phyloP scores from a whole-genome alignment of 2,888 invertebrate genomes.

The Lithosia quadra region DNA sequence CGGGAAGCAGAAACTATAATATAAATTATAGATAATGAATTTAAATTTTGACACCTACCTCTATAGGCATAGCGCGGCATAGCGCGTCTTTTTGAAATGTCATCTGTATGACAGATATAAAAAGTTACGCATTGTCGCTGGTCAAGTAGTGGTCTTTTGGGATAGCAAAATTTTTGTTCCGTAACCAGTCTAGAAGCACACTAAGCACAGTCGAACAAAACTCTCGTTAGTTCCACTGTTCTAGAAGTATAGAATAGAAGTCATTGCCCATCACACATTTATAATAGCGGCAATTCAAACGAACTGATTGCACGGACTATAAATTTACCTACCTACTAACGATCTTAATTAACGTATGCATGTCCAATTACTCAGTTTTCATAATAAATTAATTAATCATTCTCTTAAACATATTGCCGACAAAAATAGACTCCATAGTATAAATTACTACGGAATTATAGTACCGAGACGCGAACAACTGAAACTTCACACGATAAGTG shows the following conservation, averaged over 20 bases:
- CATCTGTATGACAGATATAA: too few relatives aligned
- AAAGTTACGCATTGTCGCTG: too few relatives aligned
- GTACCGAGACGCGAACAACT: conserved; percentile 29
- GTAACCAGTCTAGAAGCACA: not conserved
- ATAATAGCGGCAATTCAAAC: conserved; percentile 10
- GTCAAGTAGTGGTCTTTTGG: too few relatives aligned
- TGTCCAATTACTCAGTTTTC: conserved; percentile 35
- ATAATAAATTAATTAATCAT: conserved; percentile 43
- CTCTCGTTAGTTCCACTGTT: too few relatives aligned
- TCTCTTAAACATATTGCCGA: conserved; percentile 33
- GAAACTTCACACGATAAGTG: conserved; percentile 22
- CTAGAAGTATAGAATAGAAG: too few relatives aligned
- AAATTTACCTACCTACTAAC: conserved; percentile 26
- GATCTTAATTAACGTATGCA: conserved; percentile 35
- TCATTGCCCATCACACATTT: not conserved
- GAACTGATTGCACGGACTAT: conserved; percentile 22
- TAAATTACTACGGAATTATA: conserved; percentile 27
- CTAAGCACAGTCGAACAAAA: too few relatives aligned
- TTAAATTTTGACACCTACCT: too few relatives aligned
- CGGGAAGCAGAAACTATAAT: too few relatives aligned
- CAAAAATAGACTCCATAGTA: conserved; percentile 23
- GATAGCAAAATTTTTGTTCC: not conserved
- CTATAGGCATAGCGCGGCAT: too few relatives aligned
- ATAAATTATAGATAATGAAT: too few relatives aligned
- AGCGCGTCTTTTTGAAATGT: too few relatives aligned